These are phyloP conservation scores for Callaeas wilsoni DNA, from an alignment of 2,113 vertebrate genomes.

Conservation along the genomic window DNA sequence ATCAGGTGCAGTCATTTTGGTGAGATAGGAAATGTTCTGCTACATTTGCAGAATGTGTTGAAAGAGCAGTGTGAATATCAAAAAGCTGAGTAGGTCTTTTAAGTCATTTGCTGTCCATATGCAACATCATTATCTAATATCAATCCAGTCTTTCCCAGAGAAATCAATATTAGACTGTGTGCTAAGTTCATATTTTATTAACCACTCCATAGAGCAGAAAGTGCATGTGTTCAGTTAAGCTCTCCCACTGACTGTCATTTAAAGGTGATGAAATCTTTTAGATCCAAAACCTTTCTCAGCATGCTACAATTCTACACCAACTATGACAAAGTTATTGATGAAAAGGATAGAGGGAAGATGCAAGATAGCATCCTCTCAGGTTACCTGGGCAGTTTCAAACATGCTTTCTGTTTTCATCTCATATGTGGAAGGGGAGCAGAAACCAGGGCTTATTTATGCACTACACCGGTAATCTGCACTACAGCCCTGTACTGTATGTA, in stretches of 20 bases:
- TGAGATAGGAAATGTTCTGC: not conserved
- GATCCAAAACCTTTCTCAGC: not conserved
- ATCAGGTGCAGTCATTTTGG: not conserved
- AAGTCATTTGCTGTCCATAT: constrained; percentile 37
- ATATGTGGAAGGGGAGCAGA: not conserved
- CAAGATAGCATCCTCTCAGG: not conserved
- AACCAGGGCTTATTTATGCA: not conserved
- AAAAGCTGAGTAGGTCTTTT: constrained; percentile 20
- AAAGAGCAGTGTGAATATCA: not conserved
- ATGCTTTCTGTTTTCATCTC: not conserved
- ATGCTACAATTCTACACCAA: not conserved
- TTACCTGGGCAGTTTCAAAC: not conserved
- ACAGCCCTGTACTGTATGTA: not conserved
- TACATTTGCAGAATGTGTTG: not conserved
- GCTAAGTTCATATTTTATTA: constrained; percentile 57
- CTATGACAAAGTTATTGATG: not conserved
- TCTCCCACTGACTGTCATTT: constrained; percentile 8
- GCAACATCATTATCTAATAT: constrained; percentile 38
- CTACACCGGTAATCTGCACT: not conserved
- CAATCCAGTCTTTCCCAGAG: constrained; percentile 6
- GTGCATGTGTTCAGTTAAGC: constrained; percentile 1
- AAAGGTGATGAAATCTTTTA: constrained; percentile 9
- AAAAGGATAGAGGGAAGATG: not conserved
- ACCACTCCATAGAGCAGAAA: not conserved
- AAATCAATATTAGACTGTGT: constrained; percentile 54